Base-by-base conservation (phyloP, 2,113 vertebrate genomes). In the Procavia capensis region DNA sequence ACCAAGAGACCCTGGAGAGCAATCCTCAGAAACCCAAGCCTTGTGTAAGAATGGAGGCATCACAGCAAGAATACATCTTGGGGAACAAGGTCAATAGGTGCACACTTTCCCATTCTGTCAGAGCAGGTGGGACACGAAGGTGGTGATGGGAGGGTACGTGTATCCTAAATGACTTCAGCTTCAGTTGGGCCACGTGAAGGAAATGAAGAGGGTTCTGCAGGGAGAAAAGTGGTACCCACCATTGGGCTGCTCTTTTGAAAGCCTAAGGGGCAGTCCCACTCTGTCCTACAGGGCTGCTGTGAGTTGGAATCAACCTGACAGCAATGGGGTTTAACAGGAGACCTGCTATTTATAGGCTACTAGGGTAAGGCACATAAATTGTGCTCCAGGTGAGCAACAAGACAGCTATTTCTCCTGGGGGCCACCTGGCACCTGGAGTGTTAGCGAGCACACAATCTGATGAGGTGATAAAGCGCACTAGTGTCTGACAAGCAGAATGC, bases 381-480 rank as follows among this genome's bases (percentile, higher is more conserved):
- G 34, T 93, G 50, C 13, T 24, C 13, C 3, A 39, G 36, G 70
- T 88, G 47, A 45, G 27, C 36, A 66, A 66, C 2, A n/a, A 70
- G 22, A 47, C 31, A 64, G 92, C 36, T 31, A 3, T 45, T 78
- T 64, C 50, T 85, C 29, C 79, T 59, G 80, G 75, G 84, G 59
- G 54, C 85, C 76, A 90, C 47, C n/a, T 45, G 78, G 79, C 79
- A 10, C 63, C 22, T 64, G 4, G 41, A 8, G 43, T 72, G 74
- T 54, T 63, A 75, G 91, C 57, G 70, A 88, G 20, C 68, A 89
- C 34, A 20, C 70, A 90, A 54, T 88, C 90, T 79, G 92, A 59
- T 95, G 93, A 97, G 85, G 34, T 88, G 88, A 92, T 95, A 76
- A 96, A 1, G n/a, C 36, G 20, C 92, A 45, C 93, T 90, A 90